These are phyloP conservation scores for Todiramphus chloris DNA, from an alignment of 2,113 vertebrate species.

Conservation along the genomic window DNA sequence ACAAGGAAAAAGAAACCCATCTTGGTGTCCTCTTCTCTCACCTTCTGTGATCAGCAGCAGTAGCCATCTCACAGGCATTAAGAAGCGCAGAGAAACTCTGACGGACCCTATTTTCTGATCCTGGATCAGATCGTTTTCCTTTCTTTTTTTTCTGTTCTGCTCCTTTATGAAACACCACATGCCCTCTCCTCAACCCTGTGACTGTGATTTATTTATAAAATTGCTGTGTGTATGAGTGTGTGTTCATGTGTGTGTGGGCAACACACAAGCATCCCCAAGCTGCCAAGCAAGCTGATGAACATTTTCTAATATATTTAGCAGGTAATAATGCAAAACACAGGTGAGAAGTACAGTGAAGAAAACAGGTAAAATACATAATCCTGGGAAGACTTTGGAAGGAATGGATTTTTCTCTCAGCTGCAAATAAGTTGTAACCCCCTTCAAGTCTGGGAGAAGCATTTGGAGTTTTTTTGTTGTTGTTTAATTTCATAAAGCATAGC, in stretches of 20 bases:
- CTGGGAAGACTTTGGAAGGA: neutral
- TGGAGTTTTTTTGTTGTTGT: neutral
- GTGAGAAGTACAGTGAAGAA: neutral
- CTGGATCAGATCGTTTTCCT: neutral
- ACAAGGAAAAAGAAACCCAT: rapidly evolving
- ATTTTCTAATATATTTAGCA: conserved; percentile 36
- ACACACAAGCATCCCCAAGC: conserved; percentile 36
- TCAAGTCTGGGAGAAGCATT: neutral
- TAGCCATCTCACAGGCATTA: neutral
- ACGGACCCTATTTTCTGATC: neutral
- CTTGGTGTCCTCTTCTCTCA: neutral
- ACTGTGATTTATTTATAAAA: conserved; percentile 60
- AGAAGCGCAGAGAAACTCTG: neutral
- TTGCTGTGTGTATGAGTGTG: neutral
- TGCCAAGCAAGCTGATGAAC: conserved; percentile 6
- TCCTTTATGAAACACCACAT: neutral
- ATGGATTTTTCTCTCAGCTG: neutral
- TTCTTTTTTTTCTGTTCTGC: neutral
- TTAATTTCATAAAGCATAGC: neutral
- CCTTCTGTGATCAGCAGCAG: neutral
- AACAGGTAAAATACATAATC: neutral
- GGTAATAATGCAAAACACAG: conserved; percentile 28
- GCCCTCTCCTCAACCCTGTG: conserved; percentile 19
- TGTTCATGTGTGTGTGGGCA: neutral
- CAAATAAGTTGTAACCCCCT: neutral